Base-by-base conservation (phyloP, 2,888 invertebrate genomes). In the Pelosia muscerda region DNA sequence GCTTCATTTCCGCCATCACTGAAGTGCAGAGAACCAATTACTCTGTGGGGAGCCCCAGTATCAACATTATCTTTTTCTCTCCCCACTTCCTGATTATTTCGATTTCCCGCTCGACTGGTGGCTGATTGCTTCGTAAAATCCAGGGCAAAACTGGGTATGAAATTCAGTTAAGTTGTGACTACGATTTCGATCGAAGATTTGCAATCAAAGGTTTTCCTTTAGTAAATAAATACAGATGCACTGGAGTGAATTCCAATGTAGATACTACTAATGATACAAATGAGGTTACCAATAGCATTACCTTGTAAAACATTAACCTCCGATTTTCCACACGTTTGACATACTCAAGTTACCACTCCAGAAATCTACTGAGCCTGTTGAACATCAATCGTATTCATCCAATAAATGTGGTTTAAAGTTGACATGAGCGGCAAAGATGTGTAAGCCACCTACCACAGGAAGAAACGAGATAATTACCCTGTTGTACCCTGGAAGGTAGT, bases 71-170 rank as follows among this genome's bases (percentile, higher is more conserved):
- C 34, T 23, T 42, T 34, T n/a, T 60, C 19, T 34, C 23, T 60
- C 38, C 2, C 25, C 31, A 9, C 19, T 38, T 60, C 23, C 38
- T 38, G 25, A 60, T 34, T 10, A 60, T 10, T 60, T 42, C 19
- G 19, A 60, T 60, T 60, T 25, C 60, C 42, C 25, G n/a, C 60
- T 60, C 25, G 60, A 19, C 42, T 60, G 19, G 25, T 10, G 25
- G 25, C 10, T 26, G 25, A 42, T n/a, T 59, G 38, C 4, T 10
- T 42, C 19, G 25, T 9, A 49, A 49, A 49, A 19, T 49, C 19
- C 1, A 19, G 9, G n/a, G 19, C 1, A 49, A 49, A 19, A 25
- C 9, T 25, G 8, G 10, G 2, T 58, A n/a, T 42, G 15, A 42
- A 15, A 26, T 42, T 1, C 10, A 59, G 28, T 62, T 22, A 53